Evolutionary conservation across 2,113 vertebrate genomes (phyloP).

Genomic region (Sardina pilchardus): DNA sequence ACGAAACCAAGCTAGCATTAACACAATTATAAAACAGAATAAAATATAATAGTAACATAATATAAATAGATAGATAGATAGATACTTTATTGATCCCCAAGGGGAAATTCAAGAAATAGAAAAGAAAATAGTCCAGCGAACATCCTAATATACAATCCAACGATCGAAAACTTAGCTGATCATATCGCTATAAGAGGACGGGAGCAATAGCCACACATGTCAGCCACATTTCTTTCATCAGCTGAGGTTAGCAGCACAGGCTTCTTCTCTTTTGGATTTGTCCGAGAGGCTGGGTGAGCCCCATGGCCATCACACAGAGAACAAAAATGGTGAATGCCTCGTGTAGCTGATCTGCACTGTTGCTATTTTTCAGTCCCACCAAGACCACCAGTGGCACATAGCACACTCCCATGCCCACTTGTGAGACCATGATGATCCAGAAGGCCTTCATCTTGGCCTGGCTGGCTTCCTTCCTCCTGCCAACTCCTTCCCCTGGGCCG

Average conservation of each 20-base stretch:
- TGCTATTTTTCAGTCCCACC: neutral
- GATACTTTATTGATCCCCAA: too few relatives aligned
- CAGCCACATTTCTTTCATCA: too few relatives aligned
- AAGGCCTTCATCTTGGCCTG: slow-evolving; percentile 36
- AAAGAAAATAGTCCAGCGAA: too few relatives aligned
- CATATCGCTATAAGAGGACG: neutral
- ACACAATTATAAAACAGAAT: neutral
- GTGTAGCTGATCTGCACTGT: neutral
- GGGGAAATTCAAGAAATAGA: too few relatives aligned
- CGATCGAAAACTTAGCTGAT: neutral
- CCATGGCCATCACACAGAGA: slow-evolving; percentile 16
- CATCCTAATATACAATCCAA: too few relatives aligned
- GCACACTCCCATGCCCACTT: slow-evolving; percentile 16
- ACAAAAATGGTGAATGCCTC: slow-evolving; percentile 22
- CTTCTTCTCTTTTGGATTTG: slow-evolving; percentile 18
- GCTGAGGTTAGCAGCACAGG: neutral
- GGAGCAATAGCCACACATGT: neutral
- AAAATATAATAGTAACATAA: neutral
- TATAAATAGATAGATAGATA: too few relatives aligned
- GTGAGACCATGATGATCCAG: slow-evolving; percentile 18
- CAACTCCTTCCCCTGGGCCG: slow-evolving; percentile 14
- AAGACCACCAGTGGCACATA: slow-evolving; percentile 14
- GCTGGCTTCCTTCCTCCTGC: neutral
- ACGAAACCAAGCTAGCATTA: too few relatives aligned
- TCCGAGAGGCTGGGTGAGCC: slow-evolving; percentile 31